Evolutionary conservation across 2,113 vertebrate species (phyloP).

Genomic region (Carassius carassius): DNA sequence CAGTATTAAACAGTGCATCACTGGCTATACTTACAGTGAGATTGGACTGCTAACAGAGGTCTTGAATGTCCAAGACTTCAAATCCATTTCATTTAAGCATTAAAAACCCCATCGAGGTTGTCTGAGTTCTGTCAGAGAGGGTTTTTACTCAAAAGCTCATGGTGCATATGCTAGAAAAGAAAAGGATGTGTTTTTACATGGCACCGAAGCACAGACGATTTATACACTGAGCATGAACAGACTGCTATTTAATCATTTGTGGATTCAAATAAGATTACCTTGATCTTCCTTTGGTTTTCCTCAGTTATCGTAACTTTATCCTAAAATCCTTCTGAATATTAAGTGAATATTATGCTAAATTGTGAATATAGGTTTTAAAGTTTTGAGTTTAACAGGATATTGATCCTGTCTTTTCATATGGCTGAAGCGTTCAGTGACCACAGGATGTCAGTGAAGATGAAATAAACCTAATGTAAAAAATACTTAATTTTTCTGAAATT

Average conservation of each 20-base stretch:
- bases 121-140: not conserved
- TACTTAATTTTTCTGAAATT: too few relatives aligned
- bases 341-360: not conserved
- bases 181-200: not conserved
- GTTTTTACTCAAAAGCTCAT: not conserved
- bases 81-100: not conserved
- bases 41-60: not conserved
- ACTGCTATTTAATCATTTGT: constrained; percentile 3
- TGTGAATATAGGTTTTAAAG: not conserved
- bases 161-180: not conserved
- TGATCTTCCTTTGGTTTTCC: not conserved
- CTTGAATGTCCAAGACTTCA: not conserved
- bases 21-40: not conserved
- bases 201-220: not conserved
- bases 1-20: not conserved
- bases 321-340: not conserved
- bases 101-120: not conserved
- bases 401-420: not conserved
- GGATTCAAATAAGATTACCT: constrained; percentile 2
- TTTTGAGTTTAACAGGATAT: not conserved
- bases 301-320: not conserved
- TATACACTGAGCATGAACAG: not conserved
- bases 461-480: too few relatives aligned
- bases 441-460: not conserved
- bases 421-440: not conserved